phyloP scores from a whole-genome alignment of 2,888 invertebrate species.

The Nephrotoma guestfalica region DNA sequence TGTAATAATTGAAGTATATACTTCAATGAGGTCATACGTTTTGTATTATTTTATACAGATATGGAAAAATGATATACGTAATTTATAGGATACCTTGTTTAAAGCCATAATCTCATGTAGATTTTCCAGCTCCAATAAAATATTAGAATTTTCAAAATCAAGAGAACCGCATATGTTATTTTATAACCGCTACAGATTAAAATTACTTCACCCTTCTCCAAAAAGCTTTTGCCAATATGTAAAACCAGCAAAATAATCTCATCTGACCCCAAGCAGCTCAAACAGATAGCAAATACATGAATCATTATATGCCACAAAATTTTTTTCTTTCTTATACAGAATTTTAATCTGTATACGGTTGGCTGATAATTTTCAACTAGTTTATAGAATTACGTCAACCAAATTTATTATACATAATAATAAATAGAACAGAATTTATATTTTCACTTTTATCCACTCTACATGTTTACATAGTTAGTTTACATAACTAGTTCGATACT shows the following conservation, averaged over 20 bases:
- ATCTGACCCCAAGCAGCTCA: background rate
- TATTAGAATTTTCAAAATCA: background rate
- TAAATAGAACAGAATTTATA: background rate
- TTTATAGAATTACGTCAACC: background rate
- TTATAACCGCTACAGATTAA: no score
- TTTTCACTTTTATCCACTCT: background rate
- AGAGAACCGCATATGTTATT: background rate
- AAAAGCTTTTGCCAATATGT: background rate
- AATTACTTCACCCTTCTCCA: background rate
- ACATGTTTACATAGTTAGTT: background rate
- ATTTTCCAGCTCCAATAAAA: background rate
- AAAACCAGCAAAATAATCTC: background rate
- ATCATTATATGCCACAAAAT: background rate
- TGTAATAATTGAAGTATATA: background rate
- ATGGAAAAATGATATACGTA: background rate
- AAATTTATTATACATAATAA: background rate
- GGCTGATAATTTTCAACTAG: background rate
- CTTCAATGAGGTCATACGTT: background rate
- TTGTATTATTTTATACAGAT: background rate
- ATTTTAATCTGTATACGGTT: background rate
- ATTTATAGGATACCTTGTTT: background rate
- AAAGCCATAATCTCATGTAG: background rate
- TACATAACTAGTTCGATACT: background rate
- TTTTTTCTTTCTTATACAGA: background rate
- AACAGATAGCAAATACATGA: background rate